Base-by-base conservation (phyloP, 2,113 vertebrate species). In the Apodemus speciosus region DNA sequence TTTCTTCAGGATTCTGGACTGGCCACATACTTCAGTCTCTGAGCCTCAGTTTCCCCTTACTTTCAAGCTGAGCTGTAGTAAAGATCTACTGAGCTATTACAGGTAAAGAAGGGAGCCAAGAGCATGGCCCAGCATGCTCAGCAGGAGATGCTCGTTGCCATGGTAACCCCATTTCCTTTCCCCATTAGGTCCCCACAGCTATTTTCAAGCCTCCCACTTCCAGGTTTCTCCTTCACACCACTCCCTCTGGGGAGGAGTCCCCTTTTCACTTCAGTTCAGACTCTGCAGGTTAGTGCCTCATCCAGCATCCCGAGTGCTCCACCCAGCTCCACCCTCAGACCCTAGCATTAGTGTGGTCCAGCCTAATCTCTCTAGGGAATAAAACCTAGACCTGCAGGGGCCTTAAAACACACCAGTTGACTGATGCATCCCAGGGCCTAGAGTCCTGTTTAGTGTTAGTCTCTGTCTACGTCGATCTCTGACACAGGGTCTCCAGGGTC, bases 11-110 rank as follows among this genome's bases (percentile, higher is more conserved):
- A 76, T 76, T 91, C 92, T 11, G 80, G 86, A 38, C 68, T 23
- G 58, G 20, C 30, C 68, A 51, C 30, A 32, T 76, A 46, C n/a
- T 75, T 53, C 71, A 72, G 51, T 56, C 76, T 69, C 35, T 60
- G 68, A 91, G 85, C 30, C 80, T 96, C 69, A 40, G 62, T 89
- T 87, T 73, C 46, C 68, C 51, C 43, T 81, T n/a, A 35, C 40
- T 86, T 85, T 51, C 69, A 62, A 77, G 68, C 69, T 43, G 49
- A 66, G 30, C 6, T 84, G 35, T 8, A 60, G 32, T 66, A 35
- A 75, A 88, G 51, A 75, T 66, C 72, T 90, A 32, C 46, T 88
- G 94, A 76, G n/a, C 23, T 56, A 49, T 11, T 11, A 1, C 2
- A 58, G 0, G 2, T 35, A 9, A 27, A 64, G 68, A 75, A n/a